These are phyloP conservation scores for Forficula auricularia DNA, from an alignment of 1,140 invertebrate species.

Conservation along the genomic window DNA sequence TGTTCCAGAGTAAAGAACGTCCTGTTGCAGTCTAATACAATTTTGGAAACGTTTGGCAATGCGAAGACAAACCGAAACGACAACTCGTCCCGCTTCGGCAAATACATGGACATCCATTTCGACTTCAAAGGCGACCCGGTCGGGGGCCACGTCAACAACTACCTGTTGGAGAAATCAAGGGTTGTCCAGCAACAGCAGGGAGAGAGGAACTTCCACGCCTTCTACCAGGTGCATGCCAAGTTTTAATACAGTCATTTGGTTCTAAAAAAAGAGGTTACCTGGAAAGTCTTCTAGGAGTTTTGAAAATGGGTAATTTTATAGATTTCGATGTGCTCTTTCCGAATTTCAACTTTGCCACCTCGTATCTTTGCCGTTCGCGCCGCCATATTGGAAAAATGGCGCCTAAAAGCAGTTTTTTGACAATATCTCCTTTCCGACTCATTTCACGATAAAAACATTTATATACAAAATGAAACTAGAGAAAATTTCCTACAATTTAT, in stretches of 20 bases:
- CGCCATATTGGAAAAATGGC: too few relatives aligned
- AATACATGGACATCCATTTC: conserved; percentile 99
- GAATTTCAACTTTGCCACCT: too few relatives aligned
- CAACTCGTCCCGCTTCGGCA: conserved; percentile 93
- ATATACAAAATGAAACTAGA: too few relatives aligned
- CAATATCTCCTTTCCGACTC: too few relatives aligned
- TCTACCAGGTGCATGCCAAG: conserved; percentile 97
- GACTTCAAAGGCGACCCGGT: conserved; percentile 96
- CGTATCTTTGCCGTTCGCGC: too few relatives aligned
- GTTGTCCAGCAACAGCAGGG: conserved; percentile 83
- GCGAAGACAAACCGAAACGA: conserved; percentile 95
- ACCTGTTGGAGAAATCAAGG: conserved; percentile 88
- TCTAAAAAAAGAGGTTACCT: not conserved
- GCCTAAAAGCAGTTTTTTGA: too few relatives aligned
- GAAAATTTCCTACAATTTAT: too few relatives aligned
- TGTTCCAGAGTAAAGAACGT: conserved; percentile 80
- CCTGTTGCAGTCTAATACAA: conserved; percentile 85
- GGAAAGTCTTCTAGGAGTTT: not conserved
- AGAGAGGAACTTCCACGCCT: conserved; percentile 93
- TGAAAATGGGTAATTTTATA: not conserved
- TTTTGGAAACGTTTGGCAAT: conserved; percentile 93
- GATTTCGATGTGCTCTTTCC: too few relatives aligned
- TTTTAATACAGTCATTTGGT: not conserved
- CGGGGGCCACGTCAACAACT: conserved; percentile 91
- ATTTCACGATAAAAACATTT: too few relatives aligned